Base-by-base conservation (phyloP, 2,888 invertebrate species). In the Rhimphoctona megacephalus region DNA sequence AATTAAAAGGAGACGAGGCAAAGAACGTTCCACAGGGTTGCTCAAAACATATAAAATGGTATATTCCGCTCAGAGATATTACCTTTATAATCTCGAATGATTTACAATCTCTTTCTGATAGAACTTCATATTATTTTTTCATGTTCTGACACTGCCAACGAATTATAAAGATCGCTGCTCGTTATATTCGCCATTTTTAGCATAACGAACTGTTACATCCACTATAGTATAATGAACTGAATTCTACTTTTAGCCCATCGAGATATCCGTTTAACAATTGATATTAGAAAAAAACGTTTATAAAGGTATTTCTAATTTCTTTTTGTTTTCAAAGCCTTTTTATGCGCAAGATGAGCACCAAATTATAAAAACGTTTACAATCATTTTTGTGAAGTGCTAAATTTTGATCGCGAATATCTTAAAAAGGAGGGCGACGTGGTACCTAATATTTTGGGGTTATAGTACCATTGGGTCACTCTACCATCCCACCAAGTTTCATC, bases 81-180 rank as follows among this genome's bases (percentile, higher is more conserved):
- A 70, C 19, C n/a, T 52, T 70, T 72, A 33, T 72, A 9, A 52
- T 46, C 30, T 52, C 30, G 33, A 72, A 49, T 72, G 8, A 72
- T 72, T 72, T 30, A 49, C 25, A 46, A 70, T 46, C 30, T 17
- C 17, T 70, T 49, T n/a, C 46, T 70, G n/a, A 30, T 70, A 9
- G 25, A 30, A 33, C 30, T 30, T 25, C 19, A 8, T n/a, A 72
- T 72, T 72, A 72, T 52, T 52, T n/a, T 52, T 72, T 72, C 46
- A 52, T 52, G 33, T 14, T 30, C 19, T 6, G 52, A 30, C n/a
- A 49, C 49, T 33, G 22, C 19, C 33, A 22, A 46, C 19, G 2
- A 30, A 49, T 30, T 30, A 7, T 7, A 30, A 30, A 49, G 46
- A 19, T 46, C 70, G 70, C 25, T 57, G 57, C 61, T 61, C 61